Conservation (phyloP, 2,888 invertebrate species). For the Hermaeophaga mercurialis region DNA sequence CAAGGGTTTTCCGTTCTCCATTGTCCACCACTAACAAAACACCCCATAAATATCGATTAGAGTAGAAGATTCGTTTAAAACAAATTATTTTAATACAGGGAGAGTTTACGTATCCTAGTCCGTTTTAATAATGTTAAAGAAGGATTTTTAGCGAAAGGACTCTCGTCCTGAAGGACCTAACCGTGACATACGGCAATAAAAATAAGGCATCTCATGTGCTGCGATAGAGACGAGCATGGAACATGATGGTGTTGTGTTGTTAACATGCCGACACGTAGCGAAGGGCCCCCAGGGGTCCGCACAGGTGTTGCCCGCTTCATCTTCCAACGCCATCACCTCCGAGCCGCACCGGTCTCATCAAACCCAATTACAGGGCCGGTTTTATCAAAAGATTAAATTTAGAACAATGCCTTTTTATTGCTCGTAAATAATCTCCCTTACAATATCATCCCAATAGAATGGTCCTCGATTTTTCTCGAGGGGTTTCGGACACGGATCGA, state of each 20-base stretch:
- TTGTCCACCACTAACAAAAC: too few relatives aligned
- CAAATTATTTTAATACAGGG: too few relatives aligned
- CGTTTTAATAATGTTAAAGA: too few relatives aligned
- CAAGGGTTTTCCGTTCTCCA: too few relatives aligned
- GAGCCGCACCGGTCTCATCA: constrained; percentile 51
- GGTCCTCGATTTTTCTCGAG: constrained; percentile 2
- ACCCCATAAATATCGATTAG: too few relatives aligned
- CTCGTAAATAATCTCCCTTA: constrained; percentile 48
- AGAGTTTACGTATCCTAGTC: too few relatives aligned
- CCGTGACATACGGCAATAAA: constrained; percentile 48
- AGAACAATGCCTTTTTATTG: constrained; percentile 56
- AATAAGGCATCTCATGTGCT: constrained; percentile 36
- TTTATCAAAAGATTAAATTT: constrained; percentile 57
- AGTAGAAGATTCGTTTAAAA: too few relatives aligned
- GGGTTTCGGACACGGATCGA: background rate
- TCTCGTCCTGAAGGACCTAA: constrained; percentile 37
- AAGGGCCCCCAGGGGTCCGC: constrained; percentile 48
- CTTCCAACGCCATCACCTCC: constrained; percentile 48
- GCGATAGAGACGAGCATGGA: constrained; percentile 16
- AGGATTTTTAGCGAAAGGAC: too few relatives aligned
- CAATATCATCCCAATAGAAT: constrained; percentile 39
- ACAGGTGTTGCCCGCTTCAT: constrained; percentile 50
- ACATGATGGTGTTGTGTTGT: constrained; percentile 40
- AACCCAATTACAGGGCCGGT: constrained; percentile 57
- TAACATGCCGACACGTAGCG: constrained; percentile 52